Percentiles rank a stretch among this genome's conserved stretches.
Conservation (phyloP, 2,888 invertebrate genomes). For the Neoaliturus tenellus region DNA sequence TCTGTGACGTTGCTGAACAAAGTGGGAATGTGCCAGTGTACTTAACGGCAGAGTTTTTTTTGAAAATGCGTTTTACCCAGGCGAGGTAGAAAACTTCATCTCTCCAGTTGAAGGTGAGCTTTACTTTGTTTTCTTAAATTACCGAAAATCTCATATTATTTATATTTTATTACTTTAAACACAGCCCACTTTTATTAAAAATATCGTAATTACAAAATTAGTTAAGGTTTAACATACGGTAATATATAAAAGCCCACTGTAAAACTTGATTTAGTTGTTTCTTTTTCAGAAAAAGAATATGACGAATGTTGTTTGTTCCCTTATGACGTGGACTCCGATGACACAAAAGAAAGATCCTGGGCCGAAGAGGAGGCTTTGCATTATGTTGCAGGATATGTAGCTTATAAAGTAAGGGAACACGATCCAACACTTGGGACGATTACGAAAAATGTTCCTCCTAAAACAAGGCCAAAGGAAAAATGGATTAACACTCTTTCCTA, state of each 20-base stretch:
- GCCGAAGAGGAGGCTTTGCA: slow-evolving; percentile 25
- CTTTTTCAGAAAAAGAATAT: not conserved
- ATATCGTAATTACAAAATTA: too few relatives aligned
- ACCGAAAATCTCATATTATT: too few relatives aligned
- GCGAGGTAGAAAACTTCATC: not conserved
- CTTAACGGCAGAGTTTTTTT: slow-evolving; percentile 1
- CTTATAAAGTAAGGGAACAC: not conserved
- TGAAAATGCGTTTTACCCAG: not conserved
- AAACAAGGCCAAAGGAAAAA: not conserved
- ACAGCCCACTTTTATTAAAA: too few relatives aligned
- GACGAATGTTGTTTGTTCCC: not conserved
- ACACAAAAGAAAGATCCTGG: not conserved
- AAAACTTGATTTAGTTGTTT: too few relatives aligned
- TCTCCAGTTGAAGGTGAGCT: not conserved
- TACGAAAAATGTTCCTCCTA: not conserved
- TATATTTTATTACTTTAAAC: too few relatives aligned
- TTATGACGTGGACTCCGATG: not conserved
- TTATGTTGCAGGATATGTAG: not conserved
- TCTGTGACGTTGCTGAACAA: not conserved
- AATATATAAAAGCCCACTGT: too few relatives aligned
- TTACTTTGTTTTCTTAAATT: too few relatives aligned
- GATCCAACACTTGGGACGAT: not conserved
- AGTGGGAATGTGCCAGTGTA: not conserved
- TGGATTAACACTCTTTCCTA: slow-evolving; percentile 2
- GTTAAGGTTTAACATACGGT: too few relatives aligned